Conservation (phyloP, 2,888 invertebrate genomes). For the Uropetala carovei region DNA sequence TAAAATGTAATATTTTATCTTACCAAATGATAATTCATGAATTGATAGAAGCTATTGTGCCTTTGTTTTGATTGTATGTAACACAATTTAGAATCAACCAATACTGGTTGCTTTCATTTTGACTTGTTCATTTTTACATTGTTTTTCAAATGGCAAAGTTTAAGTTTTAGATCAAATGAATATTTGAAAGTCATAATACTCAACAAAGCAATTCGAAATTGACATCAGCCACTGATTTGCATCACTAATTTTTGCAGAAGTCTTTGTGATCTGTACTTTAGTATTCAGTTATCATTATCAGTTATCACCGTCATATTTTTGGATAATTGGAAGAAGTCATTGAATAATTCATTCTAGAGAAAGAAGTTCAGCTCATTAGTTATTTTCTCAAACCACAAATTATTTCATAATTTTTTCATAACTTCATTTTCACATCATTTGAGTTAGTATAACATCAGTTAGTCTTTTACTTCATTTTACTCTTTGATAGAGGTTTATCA, state of each 20-base stretch:
- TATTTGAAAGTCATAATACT: neutral
- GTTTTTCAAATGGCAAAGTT: neutral
- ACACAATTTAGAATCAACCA: neutral
- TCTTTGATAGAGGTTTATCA: neutral
- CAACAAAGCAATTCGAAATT: neutral
- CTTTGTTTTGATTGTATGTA: neutral
- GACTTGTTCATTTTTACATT: neutral
- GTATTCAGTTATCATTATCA: neutral
- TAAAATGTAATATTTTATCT: neutral
- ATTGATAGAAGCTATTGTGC: neutral
- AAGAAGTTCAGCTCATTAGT: neutral
- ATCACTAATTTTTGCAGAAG: neutral
- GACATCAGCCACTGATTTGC: neutral
- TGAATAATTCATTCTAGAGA: neutral
- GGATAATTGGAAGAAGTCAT: neutral
- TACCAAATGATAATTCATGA: neutral
- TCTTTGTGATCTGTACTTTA: neutral
- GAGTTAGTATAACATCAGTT: neutral
- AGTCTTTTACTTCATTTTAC: neutral
- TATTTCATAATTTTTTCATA: neutral
- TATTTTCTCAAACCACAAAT: neutral
- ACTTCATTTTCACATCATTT: constrained; percentile 8
- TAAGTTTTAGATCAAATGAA: neutral
- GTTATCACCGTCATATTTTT: neutral
- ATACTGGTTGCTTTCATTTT: neutral